phyloP scores from a whole-genome alignment of 2,113 vertebrate species.

The cat (Felis catus) region DNA sequence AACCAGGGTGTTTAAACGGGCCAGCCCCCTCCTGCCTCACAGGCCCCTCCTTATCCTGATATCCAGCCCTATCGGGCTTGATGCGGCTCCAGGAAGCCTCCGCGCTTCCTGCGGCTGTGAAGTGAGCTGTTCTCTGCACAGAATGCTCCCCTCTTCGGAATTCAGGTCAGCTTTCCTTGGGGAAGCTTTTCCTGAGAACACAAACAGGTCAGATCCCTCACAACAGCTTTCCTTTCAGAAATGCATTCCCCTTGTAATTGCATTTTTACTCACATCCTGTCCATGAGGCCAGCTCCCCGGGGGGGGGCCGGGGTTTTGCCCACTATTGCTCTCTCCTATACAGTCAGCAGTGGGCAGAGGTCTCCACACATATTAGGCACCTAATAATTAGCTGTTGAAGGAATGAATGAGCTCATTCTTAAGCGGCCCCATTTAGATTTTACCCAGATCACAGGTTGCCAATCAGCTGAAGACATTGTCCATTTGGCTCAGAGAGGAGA shows the following conservation, averaged over 20 bases:
- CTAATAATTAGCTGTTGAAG: background rate
- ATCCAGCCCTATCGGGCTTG: background rate
- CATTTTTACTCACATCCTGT: background rate
- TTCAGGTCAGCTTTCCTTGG: background rate
- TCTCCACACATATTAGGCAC: background rate
- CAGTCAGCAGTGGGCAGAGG: background rate
- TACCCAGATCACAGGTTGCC: background rate
- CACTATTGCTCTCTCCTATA: background rate
- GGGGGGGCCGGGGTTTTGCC: rapidly evolving
- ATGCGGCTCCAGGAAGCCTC: background rate
- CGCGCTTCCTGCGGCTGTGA: background rate
- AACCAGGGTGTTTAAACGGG: background rate
- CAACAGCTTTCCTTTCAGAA: slow-evolving; percentile 4
- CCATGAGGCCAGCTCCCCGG: background rate
- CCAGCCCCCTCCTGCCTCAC: background rate
- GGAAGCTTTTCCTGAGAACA: slow-evolving; percentile 15
- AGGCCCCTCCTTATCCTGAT: background rate
- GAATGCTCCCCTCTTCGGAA: background rate
- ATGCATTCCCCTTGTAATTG: background rate
- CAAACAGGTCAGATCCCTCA: background rate
- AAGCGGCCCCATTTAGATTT: background rate
- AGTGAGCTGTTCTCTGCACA: background rate
- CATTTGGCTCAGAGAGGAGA: background rate
- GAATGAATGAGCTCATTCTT: background rate
- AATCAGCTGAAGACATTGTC: background rate